Evolutionary conservation across 2,797 vertebrate genomes (phyloP).

Genomic region (Lindbergichthys nudifrons): DNA sequence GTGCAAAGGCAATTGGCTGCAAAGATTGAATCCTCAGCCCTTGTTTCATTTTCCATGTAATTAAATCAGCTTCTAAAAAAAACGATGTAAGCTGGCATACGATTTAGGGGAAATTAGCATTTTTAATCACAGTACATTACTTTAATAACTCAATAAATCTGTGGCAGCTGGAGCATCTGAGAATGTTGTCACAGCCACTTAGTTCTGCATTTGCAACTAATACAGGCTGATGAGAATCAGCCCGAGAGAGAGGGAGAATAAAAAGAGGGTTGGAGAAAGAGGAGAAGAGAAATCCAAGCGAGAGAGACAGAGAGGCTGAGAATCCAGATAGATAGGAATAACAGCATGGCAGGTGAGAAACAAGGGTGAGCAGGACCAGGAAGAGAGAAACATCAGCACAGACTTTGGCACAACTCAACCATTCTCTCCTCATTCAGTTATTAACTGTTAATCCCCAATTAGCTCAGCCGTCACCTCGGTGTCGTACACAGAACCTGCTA

Average conservation of each 20-base stretch:
- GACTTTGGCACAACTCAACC: conserved; percentile 58
- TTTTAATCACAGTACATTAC: conserved; percentile 88
- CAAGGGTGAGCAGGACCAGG: conserved; percentile 27
- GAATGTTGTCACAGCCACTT: conserved; percentile 80
- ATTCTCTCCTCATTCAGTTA: conserved; percentile 66
- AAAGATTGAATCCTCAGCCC: conserved; percentile 82
- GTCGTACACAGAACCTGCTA: conserved; percentile 63
- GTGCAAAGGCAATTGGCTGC: conserved; percentile 71
- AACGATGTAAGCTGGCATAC: conserved; percentile 78
- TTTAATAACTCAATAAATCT: conserved; percentile 86
- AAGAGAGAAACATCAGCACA: conserved; percentile 40
- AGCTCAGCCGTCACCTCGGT: conserved; percentile 71
- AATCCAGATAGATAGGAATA: conserved; percentile 49
- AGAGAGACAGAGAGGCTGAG: conserved; percentile 43
- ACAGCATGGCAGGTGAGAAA: conserved; percentile 62
- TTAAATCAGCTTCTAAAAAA: conserved; percentile 83
- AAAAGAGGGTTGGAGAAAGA: conserved; percentile 23
- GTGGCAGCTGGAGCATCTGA: conserved; percentile 80
- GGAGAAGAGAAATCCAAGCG: conserved; percentile 42
- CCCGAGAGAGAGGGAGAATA: conserved; percentile 53
- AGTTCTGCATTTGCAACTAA: conserved; percentile 78
- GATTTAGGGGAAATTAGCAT: conserved; percentile 83
- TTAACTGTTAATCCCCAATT: conserved; percentile 82
- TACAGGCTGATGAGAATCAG: conserved; percentile 71
- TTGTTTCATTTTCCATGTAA: conserved; percentile 85